Base-by-base conservation (phyloP, 2,888 invertebrate genomes). In the Philereme vetulata region DNA sequence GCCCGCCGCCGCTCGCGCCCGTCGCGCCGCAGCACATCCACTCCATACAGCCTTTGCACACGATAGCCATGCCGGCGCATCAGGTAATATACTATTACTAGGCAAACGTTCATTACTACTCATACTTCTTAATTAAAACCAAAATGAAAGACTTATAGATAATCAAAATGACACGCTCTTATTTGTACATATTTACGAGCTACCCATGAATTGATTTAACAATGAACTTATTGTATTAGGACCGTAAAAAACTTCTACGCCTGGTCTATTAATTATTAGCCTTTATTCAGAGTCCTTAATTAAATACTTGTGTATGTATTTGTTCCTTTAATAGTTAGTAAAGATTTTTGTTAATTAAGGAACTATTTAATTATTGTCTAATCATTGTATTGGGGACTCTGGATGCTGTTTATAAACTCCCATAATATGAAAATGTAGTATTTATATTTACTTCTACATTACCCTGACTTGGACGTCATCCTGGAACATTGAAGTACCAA, bases 41-140 rank as follows among this genome's bases (percentile, higher is more conserved):
- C 59, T 59, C 83, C 48, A 65, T 81, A 63, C 82, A 78, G 67
- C 68, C 81, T 45, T 72, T 80, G 55, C 81, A 78, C 56, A 68
- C 81, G 44, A 93, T 76, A 38, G 92, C 94, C 76, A 60, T 82
- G 71, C 86, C 82, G 60, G 67, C 83, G 91, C 94, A 69, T 90
- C 91, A 91, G 91, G 91, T 92, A 92, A 90, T 91, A 67, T 92
- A 91, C 77, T 91, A 85, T 79, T 92, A 88, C 74, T 92, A 87
- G 78, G 67, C 47, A 62, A 63, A 43, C 21, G 21, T 21, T 44
- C 45, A 40, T 38, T 38, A 35, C 35, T 38, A 38, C 3, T 32
- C 48, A 36, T 35, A 48, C 7, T 38, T n/a, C n/a, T 7, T 9
- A 9, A 40, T 5, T n/a, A 40, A 51, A n/a, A 48, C n/a, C 34